Evolutionary conservation across 2,797 vertebrate genomes (phyloP).

Genomic region (Falco peregrinus): DNA sequence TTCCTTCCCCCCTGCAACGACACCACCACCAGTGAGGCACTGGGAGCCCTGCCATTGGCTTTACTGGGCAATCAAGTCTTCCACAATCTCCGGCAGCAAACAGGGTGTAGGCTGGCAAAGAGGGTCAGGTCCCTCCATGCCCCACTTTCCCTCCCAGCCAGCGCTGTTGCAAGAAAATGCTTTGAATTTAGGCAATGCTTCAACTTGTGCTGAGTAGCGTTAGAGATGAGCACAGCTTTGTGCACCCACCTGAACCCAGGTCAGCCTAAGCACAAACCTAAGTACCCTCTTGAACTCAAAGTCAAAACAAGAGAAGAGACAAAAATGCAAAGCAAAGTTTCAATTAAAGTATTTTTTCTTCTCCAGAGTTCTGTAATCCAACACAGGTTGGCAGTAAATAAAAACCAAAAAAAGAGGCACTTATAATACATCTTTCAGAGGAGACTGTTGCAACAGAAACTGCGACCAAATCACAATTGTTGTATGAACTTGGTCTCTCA

Average conservation of each 20-base stretch:
- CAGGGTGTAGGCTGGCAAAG: not conserved
- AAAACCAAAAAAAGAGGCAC: not conserved
- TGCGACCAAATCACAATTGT: not conserved
- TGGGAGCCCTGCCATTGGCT: not conserved
- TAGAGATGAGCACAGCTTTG: not conserved
- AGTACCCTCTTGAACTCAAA: not conserved
- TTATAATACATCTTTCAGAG: not conserved
- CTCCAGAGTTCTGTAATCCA: not conserved
- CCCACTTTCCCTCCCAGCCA: not conserved
- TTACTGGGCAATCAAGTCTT: not conserved
- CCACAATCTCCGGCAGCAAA: not conserved
- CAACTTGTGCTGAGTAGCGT: not conserved
- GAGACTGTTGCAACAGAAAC: not conserved
- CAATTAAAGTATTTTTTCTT: not conserved
- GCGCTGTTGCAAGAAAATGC: accelerated
- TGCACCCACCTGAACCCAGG: accelerated
- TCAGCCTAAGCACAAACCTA: not conserved
- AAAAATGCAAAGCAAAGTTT: not conserved
- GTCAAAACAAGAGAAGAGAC: not conserved
- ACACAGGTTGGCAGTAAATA: not conserved
- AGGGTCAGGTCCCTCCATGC: not conserved
- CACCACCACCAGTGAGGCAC: not conserved
- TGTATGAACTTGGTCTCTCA: not conserved
- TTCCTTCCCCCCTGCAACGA: not conserved
- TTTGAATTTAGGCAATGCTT: not conserved